Evolutionary conservation across 2,797 vertebrate species (phyloP), one percentile per base, ranked within the genome.

Genomic region (Tadarida brasiliensis): DNA sequence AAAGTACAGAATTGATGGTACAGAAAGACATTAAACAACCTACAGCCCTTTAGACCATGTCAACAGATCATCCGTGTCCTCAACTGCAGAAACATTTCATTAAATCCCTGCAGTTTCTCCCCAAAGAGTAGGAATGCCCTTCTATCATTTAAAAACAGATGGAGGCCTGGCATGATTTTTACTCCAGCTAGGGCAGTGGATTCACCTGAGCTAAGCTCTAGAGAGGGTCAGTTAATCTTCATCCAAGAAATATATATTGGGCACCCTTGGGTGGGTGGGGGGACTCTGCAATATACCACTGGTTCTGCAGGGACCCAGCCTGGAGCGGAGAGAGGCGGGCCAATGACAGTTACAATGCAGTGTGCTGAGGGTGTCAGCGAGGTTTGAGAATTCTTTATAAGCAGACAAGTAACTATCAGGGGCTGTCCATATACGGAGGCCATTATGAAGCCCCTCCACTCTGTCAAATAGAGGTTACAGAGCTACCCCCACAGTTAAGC

Each of bases 1-100:
- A 84, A 97, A 78, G 59, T 86, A 39, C 82, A 97, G 87, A 97
- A 97, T 68, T 93, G 94, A 94, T 96, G 94, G 90, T 33, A 83
- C 77, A 54, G 87, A 87, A 94, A 94, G 93, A 90, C 82, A 89
- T 97, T 95, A 88, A 93, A 80, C 84, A 77, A 85, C 90, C 90
- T 76, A 80, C 94, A 96, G 57, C 87, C 87, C 94, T 96, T 95
- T 94, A 73, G 86, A 96, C 91, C 84, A 76, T 90, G 85, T 95
- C 95, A 81, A 97, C 96, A 93, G 95, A 97, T 97, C 94, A 96
- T 96, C 89, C 5, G 4, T 84, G 94, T 91, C 94, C 87, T 95
- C 92, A 84, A 57, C 68, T 90, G 56, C 86, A 95, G 94, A 92
- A 96, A 87, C 88, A 94, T 92, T 94, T 94, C 94, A 95, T 94